Percentiles rank a stretch among this genome's conserved stretches.
Conservation (phyloP, 1,140 invertebrate species). For the Oscheius sp. region DNA sequence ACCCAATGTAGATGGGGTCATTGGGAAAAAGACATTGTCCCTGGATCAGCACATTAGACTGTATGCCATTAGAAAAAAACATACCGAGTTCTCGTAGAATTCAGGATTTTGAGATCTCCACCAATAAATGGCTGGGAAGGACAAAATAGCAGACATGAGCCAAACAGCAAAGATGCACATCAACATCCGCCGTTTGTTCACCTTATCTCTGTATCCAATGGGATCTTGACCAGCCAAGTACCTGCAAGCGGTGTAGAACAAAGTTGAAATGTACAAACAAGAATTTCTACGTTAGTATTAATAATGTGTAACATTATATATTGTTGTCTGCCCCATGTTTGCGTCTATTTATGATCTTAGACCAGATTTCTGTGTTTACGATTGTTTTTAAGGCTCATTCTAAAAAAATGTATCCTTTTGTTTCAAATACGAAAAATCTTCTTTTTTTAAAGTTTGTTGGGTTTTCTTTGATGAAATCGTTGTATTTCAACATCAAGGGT, state of each 20-base stretch:
- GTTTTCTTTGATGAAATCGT: too few relatives aligned
- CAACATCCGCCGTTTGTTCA: constrained; percentile 54
- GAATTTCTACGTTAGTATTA: too few relatives aligned
- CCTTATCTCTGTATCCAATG: constrained; percentile 58
- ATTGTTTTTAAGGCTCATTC: too few relatives aligned
- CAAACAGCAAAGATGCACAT: constrained; percentile 56
- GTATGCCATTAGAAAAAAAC: background rate
- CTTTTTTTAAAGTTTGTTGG: too few relatives aligned
- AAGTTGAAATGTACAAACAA: too few relatives aligned
- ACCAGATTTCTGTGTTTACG: too few relatives aligned
- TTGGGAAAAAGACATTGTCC: constrained; percentile 57
- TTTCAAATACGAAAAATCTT: too few relatives aligned
- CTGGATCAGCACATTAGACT: constrained; percentile 46
- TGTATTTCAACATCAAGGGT: too few relatives aligned
- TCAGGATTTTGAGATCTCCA: constrained; percentile 56
- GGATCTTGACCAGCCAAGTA: constrained; percentile 60
- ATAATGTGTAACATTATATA: too few relatives aligned
- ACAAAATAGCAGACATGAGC: constrained; percentile 57
- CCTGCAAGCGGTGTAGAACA: background rate
- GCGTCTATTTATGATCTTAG: too few relatives aligned
- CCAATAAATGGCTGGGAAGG: constrained; percentile 59
- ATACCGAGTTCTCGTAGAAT: constrained; percentile 52
- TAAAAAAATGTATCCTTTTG: too few relatives aligned
- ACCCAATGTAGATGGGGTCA: constrained; percentile 51
- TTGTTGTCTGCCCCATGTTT: too few relatives aligned